Evolutionary conservation across 37 sponge, comb jelly and placozoan genomes (phyloP).

Genomic region (Bolinopsis microptera): DNA sequence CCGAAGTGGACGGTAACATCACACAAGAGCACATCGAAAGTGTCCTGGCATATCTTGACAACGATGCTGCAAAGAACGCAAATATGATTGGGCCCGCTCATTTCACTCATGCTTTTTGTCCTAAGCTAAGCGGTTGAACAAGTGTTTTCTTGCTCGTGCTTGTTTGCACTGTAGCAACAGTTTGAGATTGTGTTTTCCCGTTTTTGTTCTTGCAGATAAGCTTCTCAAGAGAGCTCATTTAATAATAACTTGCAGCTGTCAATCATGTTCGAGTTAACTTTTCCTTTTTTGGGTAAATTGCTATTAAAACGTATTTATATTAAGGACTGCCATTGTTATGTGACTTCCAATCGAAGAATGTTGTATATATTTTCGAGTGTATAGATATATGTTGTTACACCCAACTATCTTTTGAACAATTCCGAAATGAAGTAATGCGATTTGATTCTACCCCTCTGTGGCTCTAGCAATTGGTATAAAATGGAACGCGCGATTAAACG

Average conservation of each 20-base stretch:
- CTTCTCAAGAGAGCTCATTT: too few relatives aligned
- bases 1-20: constrained; percentile 78
- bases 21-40: constrained; percentile 70
- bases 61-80: constrained; percentile 72
- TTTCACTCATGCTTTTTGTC: constrained; percentile 81
- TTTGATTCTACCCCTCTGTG: too few relatives aligned
- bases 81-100: constrained; percentile 85
- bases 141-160: neutral
- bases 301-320: too few relatives aligned
- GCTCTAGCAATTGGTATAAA: too few relatives aligned
- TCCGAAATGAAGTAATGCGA: neutral
- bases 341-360: neutral
- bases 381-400: neutral
- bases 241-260: too few relatives aligned
- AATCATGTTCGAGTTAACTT: too few relatives aligned
- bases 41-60: constrained; percentile 75
- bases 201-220: too few relatives aligned
- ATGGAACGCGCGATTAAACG: neutral
- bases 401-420: neutral
- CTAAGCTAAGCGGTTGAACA: constrained; percentile 68
- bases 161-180: neutral
- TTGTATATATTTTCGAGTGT: neutral
- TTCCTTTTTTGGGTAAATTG: too few relatives aligned
- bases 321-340: too few relatives aligned
- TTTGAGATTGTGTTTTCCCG: neutral